Percentiles rank a stretch among this genome's conserved stretches.
Evolutionary conservation across 2,113 vertebrate genomes (phyloP).

Genomic region (Glareola pratincola): DNA sequence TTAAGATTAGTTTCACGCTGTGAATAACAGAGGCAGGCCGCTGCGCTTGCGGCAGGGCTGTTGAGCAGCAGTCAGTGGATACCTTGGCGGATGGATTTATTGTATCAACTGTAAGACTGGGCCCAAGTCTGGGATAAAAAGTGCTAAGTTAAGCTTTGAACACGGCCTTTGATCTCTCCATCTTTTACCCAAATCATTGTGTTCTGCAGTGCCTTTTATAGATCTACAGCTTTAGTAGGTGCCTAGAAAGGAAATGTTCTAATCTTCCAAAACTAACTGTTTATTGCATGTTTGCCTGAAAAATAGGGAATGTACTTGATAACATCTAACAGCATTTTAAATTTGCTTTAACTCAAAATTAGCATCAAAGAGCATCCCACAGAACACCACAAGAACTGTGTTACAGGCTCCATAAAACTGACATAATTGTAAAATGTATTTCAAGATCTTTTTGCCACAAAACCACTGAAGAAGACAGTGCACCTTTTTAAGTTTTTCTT

Average conservation of each 20-base stretch:
- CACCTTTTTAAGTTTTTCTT: conserved; percentile 94
- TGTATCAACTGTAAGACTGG: background rate
- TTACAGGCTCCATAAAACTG: background rate
- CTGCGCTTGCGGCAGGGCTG: background rate
- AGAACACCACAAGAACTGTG: background rate
- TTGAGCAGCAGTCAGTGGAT: background rate
- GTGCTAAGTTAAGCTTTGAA: background rate
- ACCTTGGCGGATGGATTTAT: background rate
- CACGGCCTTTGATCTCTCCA: background rate
- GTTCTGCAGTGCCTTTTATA: background rate
- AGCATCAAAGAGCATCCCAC: background rate
- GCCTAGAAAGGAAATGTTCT: background rate
- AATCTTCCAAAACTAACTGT: background rate
- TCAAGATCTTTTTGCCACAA: background rate
- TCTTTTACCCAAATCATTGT: background rate
- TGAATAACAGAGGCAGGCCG: background rate
- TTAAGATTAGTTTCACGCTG: background rate
- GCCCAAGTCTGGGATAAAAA: background rate
- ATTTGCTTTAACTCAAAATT: background rate
- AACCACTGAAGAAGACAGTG: background rate
- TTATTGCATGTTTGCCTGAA: background rate
- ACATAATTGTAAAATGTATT: background rate
- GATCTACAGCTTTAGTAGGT: background rate
- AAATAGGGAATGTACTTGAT: background rate
- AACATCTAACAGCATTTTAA: background rate